A percentile compares a stretch with the other conserved stretches of the same genome.
phyloP scores from a whole-genome alignment of 2,797 vertebrate genomes.

The Dendrocincla fuliginosa region DNA sequence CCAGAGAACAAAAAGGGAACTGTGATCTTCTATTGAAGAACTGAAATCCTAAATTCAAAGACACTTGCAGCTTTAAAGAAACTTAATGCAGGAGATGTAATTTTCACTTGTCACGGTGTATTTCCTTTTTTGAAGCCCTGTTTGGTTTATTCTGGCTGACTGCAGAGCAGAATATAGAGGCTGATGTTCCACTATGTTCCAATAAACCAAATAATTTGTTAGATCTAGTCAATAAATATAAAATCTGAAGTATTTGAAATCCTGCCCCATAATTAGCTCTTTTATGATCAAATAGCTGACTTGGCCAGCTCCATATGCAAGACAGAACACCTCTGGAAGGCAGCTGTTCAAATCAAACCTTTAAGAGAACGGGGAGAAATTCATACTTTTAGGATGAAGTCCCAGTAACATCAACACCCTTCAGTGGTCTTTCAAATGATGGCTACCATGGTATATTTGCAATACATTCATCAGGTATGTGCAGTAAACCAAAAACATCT shows the following conservation, averaged over 20 bases:
- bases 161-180: not conserved
- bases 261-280: not conserved
- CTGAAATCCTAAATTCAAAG: conserved; percentile 26
- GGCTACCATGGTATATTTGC: accelerated
- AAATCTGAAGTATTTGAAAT: not conserved
- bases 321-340: not conserved
- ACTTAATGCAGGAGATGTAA: not conserved
- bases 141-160: not conserved
- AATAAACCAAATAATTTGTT: not conserved
- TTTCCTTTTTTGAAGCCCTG: not conserved
- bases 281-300: not conserved
- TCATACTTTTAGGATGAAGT: not conserved
- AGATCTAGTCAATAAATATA: not conserved
- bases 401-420: not conserved
- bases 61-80: conserved; percentile 1
- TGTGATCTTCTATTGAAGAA: conserved; percentile 42
- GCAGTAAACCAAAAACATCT: not conserved
- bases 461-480: not conserved
- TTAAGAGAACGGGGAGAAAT: not conserved
- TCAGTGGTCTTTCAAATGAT: not conserved
- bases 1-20: conserved; percentile 18
- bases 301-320: not conserved
- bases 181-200: not conserved
- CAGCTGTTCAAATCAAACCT: not conserved
- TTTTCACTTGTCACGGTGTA: conserved; percentile 27